These are phyloP conservation scores for Enteromius anoplus DNA, from an alignment of 2,797 vertebrate genomes.

Conservation along the genomic window DNA sequence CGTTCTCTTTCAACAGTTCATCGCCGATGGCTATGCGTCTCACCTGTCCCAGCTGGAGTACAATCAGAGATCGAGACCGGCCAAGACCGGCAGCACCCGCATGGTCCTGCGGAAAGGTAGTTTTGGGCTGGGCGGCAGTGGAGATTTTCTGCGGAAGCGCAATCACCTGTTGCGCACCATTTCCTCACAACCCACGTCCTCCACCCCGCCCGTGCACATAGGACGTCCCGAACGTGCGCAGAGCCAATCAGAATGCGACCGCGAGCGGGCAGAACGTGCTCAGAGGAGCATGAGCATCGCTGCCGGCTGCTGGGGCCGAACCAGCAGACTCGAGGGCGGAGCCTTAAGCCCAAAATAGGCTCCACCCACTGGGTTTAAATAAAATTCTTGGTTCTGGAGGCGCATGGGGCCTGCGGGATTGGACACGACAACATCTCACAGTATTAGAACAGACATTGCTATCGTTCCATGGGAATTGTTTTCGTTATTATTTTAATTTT, in stretches of 20 bases:
- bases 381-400: not conserved
- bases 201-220: slow-evolving; percentile 57
- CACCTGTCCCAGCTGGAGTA: slow-evolving; percentile 96
- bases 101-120: slow-evolving; percentile 96
- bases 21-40: slow-evolving; percentile 90
- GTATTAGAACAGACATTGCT: slow-evolving; percentile 66
- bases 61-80: slow-evolving; percentile 87
- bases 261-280: slow-evolving; percentile 79
- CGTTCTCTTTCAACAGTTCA: slow-evolving; percentile 70
- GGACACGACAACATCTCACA: not conserved
- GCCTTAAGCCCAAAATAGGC: slow-evolving; percentile 85
- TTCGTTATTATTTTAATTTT: not conserved
- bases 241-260: slow-evolving; percentile 85
- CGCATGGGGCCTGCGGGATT: slow-evolving; percentile 8
- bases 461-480: slow-evolving; percentile 81
- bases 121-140: slow-evolving; percentile 86
- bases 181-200: slow-evolving; percentile 81
- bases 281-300: slow-evolving; percentile 94
- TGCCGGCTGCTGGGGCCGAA: slow-evolving; percentile 91
- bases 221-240: slow-evolving; percentile 84
- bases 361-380: slow-evolving; percentile 57
- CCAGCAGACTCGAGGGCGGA: slow-evolving; percentile 81
- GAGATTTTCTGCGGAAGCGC: slow-evolving; percentile 93
- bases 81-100: slow-evolving; percentile 87
- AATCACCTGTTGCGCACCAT: slow-evolving; percentile 95